Percentiles rank a stretch among this genome's conserved stretches.
phyloP scores from a whole-genome alignment of 2,113 vertebrate species.

The Loxodonta africana region DNA sequence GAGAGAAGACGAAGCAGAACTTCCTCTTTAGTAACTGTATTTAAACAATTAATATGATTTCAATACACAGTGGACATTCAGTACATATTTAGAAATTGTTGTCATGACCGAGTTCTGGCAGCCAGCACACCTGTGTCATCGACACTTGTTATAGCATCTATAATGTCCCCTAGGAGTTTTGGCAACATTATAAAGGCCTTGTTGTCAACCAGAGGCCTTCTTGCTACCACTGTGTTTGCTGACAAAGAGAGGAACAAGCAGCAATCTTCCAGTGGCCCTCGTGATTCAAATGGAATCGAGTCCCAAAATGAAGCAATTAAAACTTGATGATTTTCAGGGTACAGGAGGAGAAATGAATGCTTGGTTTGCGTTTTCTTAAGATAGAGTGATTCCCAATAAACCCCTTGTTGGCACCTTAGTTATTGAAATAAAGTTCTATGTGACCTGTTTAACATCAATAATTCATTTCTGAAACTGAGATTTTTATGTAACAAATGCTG shows the following conservation, averaged over 20 bases:
- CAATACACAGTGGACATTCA: too few relatives aligned
- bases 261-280: background rate
- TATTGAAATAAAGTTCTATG: background rate
- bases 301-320: background rate
- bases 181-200: background rate
- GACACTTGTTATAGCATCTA: background rate
- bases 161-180: too few relatives aligned
- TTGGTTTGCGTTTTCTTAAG: background rate
- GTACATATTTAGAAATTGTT: background rate
- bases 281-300: background rate
- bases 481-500: background rate
- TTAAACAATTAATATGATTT: background rate
- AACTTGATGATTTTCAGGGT: background rate
- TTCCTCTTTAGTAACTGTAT: background rate
- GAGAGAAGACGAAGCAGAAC: background rate
- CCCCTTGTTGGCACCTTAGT: background rate
- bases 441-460: background rate
- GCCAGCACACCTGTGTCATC: background rate
- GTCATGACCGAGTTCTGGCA: background rate
- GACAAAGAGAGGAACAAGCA: background rate
- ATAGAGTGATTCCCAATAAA: background rate
- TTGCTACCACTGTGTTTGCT: background rate
- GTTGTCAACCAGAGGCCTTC: background rate
- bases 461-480: constrained; percentile 10
- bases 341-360: background rate